Conservation (phyloP, 2,888 invertebrate species). For the Ormia ochracea region DNA sequence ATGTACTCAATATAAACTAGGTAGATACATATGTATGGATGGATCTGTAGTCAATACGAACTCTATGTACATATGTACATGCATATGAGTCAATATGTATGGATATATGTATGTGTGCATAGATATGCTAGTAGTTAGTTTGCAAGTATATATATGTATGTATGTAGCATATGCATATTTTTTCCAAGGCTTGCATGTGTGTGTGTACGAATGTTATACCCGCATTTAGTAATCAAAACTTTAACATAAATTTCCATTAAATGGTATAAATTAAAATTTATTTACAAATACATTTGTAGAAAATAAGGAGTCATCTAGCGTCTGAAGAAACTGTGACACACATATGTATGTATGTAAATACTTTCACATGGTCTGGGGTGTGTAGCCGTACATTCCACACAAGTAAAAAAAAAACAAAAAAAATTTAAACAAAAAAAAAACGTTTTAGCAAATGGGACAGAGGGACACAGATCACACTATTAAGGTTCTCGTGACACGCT, state of each 20-base stretch:
- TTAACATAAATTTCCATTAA: slow-evolving; percentile 53
- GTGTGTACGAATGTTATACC: slow-evolving; percentile 8
- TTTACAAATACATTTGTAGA: slow-evolving; percentile 44
- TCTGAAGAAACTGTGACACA: slow-evolving; percentile 49
- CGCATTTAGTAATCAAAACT: slow-evolving; percentile 52
- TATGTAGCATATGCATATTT: no score
- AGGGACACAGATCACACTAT: background rate
- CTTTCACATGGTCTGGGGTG: slow-evolving; percentile 47
- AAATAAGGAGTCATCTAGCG: slow-evolving; percentile 41
- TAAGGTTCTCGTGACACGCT: slow-evolving; percentile 38
- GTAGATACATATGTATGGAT: background rate
- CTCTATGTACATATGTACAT: background rate
- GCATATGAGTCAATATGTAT: no score
- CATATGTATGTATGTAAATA: no score
- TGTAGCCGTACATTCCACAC: slow-evolving; percentile 33
- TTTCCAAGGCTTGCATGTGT: no score
- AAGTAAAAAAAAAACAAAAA: background rate
- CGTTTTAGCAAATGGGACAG: slow-evolving; percentile 14
- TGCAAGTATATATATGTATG: no score
- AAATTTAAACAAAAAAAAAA: background rate
- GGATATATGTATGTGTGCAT: background rate
- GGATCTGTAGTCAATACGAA: background rate
- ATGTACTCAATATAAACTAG: background rate
- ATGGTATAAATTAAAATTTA: slow-evolving; percentile 54
- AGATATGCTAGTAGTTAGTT: background rate